Conservation (phyloP, 2,113 vertebrate species). For the Vanacampus margaritifer region DNA sequence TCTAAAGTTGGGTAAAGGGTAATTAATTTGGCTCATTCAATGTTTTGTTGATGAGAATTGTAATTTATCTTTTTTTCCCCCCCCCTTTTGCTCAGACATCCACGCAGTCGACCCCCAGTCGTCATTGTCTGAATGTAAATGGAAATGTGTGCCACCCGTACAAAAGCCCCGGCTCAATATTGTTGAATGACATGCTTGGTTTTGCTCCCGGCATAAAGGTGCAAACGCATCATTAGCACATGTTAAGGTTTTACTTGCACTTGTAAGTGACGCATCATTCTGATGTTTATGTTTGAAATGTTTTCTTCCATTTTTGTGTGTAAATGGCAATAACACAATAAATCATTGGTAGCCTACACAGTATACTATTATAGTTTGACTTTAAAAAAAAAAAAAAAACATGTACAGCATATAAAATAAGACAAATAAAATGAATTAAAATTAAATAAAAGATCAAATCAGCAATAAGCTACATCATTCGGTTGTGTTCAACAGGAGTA, state of each 20-base stretch:
- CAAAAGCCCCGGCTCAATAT: constrained; percentile 64
- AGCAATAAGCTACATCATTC: background rate
- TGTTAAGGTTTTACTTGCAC: constrained; percentile 33
- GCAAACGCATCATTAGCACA: constrained; percentile 41
- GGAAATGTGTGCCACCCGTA: constrained; percentile 69
- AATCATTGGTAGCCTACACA: background rate
- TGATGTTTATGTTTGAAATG: constrained; percentile 3
- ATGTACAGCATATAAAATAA: background rate
- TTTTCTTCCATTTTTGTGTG: background rate
- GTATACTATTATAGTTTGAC: no score
- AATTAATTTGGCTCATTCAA: constrained; percentile 77
- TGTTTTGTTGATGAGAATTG: constrained; percentile 73
- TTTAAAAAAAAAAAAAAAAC: background rate
- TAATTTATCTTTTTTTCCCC: constrained; percentile 41
- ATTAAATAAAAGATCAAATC: background rate
- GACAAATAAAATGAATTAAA: background rate
- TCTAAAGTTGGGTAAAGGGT: constrained; percentile 75
- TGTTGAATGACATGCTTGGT: constrained; percentile 68
- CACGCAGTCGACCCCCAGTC: constrained; percentile 43
- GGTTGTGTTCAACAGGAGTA: background rate
- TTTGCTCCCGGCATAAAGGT: constrained; percentile 38
- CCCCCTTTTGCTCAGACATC: constrained; percentile 27
- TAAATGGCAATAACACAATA: background rate
- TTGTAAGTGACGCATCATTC: constrained; percentile 14
- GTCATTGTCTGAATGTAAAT: constrained; percentile 72